A percentile compares a stretch with the other conserved stretches of the same genome.
Conservation (phyloP, 2,888 invertebrate genomes). For the Miltochrista miniata region DNA sequence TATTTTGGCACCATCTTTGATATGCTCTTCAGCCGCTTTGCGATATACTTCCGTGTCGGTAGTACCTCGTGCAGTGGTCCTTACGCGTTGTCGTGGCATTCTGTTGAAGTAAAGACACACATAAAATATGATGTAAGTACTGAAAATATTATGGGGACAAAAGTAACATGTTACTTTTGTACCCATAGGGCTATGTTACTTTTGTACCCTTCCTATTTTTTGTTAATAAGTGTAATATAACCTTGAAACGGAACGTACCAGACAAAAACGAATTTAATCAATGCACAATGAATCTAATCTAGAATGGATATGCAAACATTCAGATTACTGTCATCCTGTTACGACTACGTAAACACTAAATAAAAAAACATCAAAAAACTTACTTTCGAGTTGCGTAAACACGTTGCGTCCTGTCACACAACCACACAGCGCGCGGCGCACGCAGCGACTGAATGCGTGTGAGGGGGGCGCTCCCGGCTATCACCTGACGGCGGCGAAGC, state of each 20-base stretch:
- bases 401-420: neutral
- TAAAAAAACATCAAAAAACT: neutral
- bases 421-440: neutral
- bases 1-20: conserved; percentile 9
- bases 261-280: neutral
- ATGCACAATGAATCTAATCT: neutral
- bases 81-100: neutral
- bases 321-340: neutral
- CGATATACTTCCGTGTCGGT: conserved; percentile 10
- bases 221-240: neutral
- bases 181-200: conserved; percentile 12
- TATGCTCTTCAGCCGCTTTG: conserved; percentile 18
- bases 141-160: neutral
- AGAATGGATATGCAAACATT: too few species aligned
- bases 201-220: neutral
- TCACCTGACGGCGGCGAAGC: neutral
- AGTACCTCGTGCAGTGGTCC: neutral
- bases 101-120: neutral
- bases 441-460: neutral
- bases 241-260: neutral
- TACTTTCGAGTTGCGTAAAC: neutral
- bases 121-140: neutral
- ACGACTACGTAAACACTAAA: neutral
- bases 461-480: neutral
- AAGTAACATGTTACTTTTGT: conserved; percentile 8